phyloP scores from a whole-genome alignment of 2,113 vertebrate genomes.

The Carassius carassius region DNA sequence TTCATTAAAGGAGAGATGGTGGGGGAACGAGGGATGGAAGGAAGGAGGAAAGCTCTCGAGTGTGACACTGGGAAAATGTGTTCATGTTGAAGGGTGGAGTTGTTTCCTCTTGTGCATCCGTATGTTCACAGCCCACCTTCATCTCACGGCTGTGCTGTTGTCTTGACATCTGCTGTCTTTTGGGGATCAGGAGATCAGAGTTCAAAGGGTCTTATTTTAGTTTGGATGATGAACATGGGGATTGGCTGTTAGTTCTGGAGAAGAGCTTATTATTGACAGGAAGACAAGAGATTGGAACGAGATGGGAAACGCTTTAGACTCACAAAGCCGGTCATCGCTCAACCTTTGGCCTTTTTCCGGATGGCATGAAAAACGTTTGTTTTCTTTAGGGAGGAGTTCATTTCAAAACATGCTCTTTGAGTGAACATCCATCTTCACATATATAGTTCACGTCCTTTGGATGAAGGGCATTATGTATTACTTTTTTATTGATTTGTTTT shows the following conservation, averaged over 20 bases:
- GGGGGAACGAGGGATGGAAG: conserved; percentile 53
- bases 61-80: conserved; percentile 26
- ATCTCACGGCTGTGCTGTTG: neutral
- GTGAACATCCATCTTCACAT: neutral
- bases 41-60: conserved; percentile 50
- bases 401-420: conserved; percentile 8
- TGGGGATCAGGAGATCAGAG: conserved; percentile 14
- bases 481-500: neutral
- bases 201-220: conserved; percentile 26
- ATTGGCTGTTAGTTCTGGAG: conserved; percentile 24
- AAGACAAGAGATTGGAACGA: conserved; percentile 26
- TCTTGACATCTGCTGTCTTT: neutral
- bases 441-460: neutral
- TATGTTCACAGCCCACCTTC: conserved; percentile 17
- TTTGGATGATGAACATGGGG: conserved; percentile 9
- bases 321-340: conserved; percentile 14
- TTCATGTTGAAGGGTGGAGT: conserved; percentile 34
- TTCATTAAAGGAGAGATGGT: conserved; percentile 59
- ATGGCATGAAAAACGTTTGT: conserved; percentile 45
- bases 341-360: conserved; percentile 40
- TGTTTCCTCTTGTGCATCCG: neutral
- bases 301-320: conserved; percentile 31
- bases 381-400: conserved; percentile 37
- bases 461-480: neutral
- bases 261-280: conserved; percentile 19